Conservation (phyloP, 2,888 invertebrate species). For the Cheilosia soror region DNA sequence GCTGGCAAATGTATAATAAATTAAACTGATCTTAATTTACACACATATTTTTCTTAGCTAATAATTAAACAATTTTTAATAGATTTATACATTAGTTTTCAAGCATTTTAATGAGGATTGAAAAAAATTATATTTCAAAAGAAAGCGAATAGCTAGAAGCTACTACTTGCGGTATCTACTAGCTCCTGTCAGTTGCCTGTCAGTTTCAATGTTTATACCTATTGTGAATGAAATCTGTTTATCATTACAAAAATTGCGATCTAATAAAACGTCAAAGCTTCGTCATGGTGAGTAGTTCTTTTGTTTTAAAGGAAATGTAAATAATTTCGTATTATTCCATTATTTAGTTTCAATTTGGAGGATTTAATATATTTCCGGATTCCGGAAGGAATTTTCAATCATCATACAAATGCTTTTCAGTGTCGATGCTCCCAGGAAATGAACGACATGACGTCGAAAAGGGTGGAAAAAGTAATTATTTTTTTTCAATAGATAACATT, state of each 20-base stretch:
- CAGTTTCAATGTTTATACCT: background rate
- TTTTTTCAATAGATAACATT: constrained; percentile 13
- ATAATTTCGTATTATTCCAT: constrained; percentile 1
- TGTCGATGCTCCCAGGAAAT: constrained; percentile 97
- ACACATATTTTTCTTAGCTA: background rate
- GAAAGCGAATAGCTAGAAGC: background rate
- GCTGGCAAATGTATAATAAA: background rate
- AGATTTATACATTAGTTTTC: too few species aligned
- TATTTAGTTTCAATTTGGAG: constrained; percentile 88
- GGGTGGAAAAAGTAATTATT: constrained; percentile 95
- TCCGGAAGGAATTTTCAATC: constrained; percentile 91
- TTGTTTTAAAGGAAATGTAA: constrained; percentile 21
- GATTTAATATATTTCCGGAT: constrained; percentile 94
- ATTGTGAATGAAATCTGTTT: constrained; percentile 36
- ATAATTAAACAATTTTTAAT: too few species aligned
- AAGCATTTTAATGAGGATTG: background rate
- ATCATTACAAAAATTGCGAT: background rate
- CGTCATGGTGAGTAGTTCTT: constrained; percentile 53
- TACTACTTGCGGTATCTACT: background rate
- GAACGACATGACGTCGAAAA: constrained; percentile 97
- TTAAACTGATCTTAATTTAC: background rate
- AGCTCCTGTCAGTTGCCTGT: background rate
- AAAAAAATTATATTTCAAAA: background rate
- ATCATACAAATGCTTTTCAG: constrained; percentile 95
- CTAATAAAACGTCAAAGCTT: constrained; percentile 20